These are phyloP conservation scores for Rhyacophila evoluta DNA, from an alignment of 2,888 invertebrate genomes.

Conservation along the genomic window DNA sequence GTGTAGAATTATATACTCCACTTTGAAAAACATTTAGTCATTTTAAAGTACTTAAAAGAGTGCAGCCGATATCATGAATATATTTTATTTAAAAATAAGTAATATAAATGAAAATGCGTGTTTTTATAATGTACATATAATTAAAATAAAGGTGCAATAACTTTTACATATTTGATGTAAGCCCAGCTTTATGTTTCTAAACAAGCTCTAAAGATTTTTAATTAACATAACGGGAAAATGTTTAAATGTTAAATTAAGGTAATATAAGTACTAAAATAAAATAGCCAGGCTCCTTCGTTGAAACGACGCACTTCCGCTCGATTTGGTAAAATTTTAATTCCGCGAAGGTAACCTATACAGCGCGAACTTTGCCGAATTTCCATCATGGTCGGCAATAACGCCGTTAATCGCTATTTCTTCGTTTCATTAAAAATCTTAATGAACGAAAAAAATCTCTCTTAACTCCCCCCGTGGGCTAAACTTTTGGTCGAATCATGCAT, in stretches of 20 bases:
- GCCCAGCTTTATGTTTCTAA: background rate
- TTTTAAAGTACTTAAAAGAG: too few relatives aligned
- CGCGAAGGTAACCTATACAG: background rate
- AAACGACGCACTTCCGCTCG: background rate
- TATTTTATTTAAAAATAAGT: too few relatives aligned
- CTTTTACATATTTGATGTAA: too few relatives aligned
- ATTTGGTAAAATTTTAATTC: background rate
- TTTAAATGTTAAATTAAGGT: background rate
- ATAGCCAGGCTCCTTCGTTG: background rate
- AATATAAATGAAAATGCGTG: too few relatives aligned
- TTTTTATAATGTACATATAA: too few relatives aligned
- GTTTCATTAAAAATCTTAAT: slow-evolving; percentile 18
- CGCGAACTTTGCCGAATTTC: background rate
- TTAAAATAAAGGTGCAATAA: too few relatives aligned
- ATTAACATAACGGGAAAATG: background rate
- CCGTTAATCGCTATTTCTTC: background rate
- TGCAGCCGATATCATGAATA: too few relatives aligned
- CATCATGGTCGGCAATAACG: background rate
- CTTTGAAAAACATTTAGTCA: too few relatives aligned
- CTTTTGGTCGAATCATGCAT: background rate
- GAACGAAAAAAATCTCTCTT: slow-evolving; percentile 2
- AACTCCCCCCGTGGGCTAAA: background rate
- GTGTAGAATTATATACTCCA: too few relatives aligned
- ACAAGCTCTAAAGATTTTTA: background rate
- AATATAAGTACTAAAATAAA: background rate